A percentile compares a stretch with the other conserved stretches of the same genome.
Evolutionary conservation across 2,797 vertebrate species (phyloP).

Genomic region (Lateolabrax maculatus): DNA sequence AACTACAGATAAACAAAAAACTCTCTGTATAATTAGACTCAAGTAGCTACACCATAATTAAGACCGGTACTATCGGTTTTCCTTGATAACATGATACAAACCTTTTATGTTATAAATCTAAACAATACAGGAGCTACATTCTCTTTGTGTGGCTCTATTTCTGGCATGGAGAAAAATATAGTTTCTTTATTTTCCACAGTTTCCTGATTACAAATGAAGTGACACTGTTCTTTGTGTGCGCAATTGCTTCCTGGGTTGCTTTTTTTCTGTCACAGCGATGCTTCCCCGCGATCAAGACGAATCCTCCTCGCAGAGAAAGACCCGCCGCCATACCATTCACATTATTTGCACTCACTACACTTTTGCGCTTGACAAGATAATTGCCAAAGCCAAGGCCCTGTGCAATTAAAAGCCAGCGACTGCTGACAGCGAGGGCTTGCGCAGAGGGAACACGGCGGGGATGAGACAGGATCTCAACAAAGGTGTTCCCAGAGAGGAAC

Average conservation of each 20-base stretch:
- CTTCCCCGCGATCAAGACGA: slow-evolving; percentile 59
- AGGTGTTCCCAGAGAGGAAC: slow-evolving; percentile 27
- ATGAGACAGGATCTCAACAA: slow-evolving; percentile 53
- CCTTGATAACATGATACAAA: slow-evolving; percentile 46
- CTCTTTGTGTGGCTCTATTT: slow-evolving; percentile 48
- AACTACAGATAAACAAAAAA: slow-evolving; percentile 50
- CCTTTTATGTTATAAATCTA: slow-evolving; percentile 46
- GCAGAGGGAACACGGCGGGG: slow-evolving; percentile 19
- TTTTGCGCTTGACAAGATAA: slow-evolving; percentile 78
- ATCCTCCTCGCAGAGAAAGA: slow-evolving; percentile 52
- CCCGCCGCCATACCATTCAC: slow-evolving; percentile 43
- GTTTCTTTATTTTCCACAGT: slow-evolving; percentile 50
- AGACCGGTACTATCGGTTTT: slow-evolving; percentile 34
- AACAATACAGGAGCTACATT: slow-evolving; percentile 17
- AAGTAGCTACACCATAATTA: slow-evolving; percentile 49
- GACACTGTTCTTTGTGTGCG: slow-evolving; percentile 71
- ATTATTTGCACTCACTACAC: slow-evolving; percentile 63
- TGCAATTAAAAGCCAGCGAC: slow-evolving; percentile 78
- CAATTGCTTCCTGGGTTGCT: slow-evolving; percentile 65
- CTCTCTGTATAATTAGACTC: slow-evolving; percentile 54
- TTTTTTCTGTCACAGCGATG: slow-evolving; percentile 40
- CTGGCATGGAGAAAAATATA: slow-evolving; percentile 39
- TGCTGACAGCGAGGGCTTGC: slow-evolving; percentile 59
- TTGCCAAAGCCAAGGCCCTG: slow-evolving; percentile 66
- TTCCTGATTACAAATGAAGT: slow-evolving; percentile 67